These are phyloP conservation scores for Palythoa caribaeorum DNA, from an alignment of 92 coral and sea anemone species.

Conservation along the genomic window DNA sequence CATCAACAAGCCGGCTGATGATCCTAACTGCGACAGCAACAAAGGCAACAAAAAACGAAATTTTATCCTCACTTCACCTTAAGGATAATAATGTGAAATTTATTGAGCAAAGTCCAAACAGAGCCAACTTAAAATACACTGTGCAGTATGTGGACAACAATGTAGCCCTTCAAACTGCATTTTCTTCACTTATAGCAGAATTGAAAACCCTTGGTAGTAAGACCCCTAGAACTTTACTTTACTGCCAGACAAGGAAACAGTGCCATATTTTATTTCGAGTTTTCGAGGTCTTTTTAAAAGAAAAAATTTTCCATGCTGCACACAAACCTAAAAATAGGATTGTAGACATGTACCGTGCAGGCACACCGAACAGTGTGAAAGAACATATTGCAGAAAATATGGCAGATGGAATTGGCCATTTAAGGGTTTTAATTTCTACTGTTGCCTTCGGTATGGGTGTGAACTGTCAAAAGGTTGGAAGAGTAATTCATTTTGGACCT, in stretches of 20 bases:
- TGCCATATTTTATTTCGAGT: slow-evolving; percentile 71
- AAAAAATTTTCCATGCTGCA: slow-evolving; percentile 26
- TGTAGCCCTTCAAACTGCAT: slow-evolving; percentile 57
- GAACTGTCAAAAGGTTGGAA: slow-evolving; percentile 41
- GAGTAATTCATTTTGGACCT: slow-evolving; percentile 61
- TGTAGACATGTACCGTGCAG: slow-evolving; percentile 85
- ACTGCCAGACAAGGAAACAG: slow-evolving; percentile 82
- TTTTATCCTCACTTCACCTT: slow-evolving; percentile 59
- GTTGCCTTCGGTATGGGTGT: slow-evolving; percentile 70
- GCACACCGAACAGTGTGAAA: slow-evolving; percentile 67
- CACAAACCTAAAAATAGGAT: slow-evolving; percentile 48
- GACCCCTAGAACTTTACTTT: slow-evolving; percentile 71
- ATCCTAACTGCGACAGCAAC: slow-evolving; percentile 42
- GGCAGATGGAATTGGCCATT: slow-evolving; percentile 59
- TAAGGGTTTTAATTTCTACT: slow-evolving; percentile 63
- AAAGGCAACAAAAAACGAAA: slow-evolving; percentile 61
- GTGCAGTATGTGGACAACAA: slow-evolving; percentile 71
- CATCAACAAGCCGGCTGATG: slow-evolving; percentile 18
- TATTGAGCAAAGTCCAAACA: slow-evolving; percentile 73
- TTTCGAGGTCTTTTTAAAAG: slow-evolving; percentile 69
- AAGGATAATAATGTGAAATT: slow-evolving; percentile 18
- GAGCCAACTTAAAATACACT: slow-evolving; percentile 58
- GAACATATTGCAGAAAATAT: slow-evolving; percentile 58
- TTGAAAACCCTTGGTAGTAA: slow-evolving; percentile 52
- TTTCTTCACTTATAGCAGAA: slow-evolving; percentile 67